phyloP scores from a whole-genome alignment of 1,140 invertebrate genomes.

The Heliconius hewitsoni region DNA sequence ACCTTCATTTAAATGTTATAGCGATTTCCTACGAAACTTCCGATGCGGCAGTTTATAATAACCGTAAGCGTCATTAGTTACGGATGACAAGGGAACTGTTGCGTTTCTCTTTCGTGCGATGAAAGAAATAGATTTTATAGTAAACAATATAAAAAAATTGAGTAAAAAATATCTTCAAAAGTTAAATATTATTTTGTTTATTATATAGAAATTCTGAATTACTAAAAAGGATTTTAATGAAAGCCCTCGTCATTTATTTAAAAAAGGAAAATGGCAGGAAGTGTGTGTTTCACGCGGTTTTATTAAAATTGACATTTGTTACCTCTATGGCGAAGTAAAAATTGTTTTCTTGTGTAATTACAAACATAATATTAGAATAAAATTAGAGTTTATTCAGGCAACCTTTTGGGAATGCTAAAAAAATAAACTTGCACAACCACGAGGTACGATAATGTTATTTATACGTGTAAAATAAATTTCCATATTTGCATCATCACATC shows the following conservation, averaged over 20 bases:
- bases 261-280: not conserved
- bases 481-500: not conserved
- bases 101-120: slow-evolving; percentile 6
- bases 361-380: no score
- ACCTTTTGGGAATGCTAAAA: no score
- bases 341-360: no score
- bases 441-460: no score
- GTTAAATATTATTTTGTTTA: no score
- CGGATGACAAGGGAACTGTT: slow-evolving; percentile 5
- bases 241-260: not conserved
- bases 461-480: no score
- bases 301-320: no score
- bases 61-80: slow-evolving; percentile 8
- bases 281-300: not conserved
- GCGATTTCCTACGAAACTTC: not conserved
- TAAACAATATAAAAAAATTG: not conserved
- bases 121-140: not conserved
- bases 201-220: no score
- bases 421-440: no score
- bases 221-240: not conserved
- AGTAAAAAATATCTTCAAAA: not conserved
- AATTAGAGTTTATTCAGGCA: no score
- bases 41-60: slow-evolving; percentile 4
- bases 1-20: no score
- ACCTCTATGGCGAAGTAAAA: no score